Percentiles rank a stretch among this genome's conserved stretches.
Evolutionary conservation across 2,888 invertebrate species (phyloP).

Genomic region (Slavum lentiscoides): DNA sequence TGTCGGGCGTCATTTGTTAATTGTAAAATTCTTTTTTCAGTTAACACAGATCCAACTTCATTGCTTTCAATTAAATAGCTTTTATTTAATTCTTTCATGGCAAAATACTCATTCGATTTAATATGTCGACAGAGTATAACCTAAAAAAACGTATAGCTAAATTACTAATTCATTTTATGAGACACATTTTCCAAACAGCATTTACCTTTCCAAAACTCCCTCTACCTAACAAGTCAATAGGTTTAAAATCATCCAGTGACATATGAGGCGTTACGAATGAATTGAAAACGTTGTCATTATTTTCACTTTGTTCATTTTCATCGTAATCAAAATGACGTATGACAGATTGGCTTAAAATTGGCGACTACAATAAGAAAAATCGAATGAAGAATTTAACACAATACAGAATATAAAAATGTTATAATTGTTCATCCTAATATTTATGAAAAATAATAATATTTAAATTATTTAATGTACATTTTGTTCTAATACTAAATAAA

Average conservation of each 20-base stretch:
- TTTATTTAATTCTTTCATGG: slow-evolving; percentile 98
- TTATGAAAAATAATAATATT: too few species aligned
- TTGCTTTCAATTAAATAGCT: slow-evolving; percentile 98
- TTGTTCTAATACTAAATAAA: too few species aligned
- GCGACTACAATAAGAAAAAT: too few species aligned
- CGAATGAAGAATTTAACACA: too few species aligned
- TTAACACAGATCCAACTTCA: slow-evolving; percentile 96
- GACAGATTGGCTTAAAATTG: too few species aligned
- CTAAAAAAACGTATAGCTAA: too few species aligned
- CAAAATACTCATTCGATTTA: slow-evolving; percentile 93
- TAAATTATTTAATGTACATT: too few species aligned
- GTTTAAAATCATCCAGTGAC: slow-evolving; percentile 88
- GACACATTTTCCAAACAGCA: slow-evolving; percentile 13
- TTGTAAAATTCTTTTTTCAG: slow-evolving; percentile 99
- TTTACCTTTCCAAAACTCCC: slow-evolving; percentile 99
- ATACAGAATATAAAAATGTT: too few species aligned
- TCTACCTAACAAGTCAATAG: slow-evolving; percentile 94
- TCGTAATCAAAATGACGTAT: too few species aligned
- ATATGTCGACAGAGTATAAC: slow-evolving; percentile 90
- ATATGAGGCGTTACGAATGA: slow-evolving; percentile 61
- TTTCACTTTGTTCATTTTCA: background rate
- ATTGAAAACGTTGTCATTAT: background rate
- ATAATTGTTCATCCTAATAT: too few species aligned
- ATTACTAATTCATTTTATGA: background rate
- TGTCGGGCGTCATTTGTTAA: slow-evolving; percentile 95